Percentiles rank a stretch among this genome's conserved stretches.
Evolutionary conservation across 2,113 vertebrate genomes (phyloP).

Genomic region (Dromaius novaehollandiae): DNA sequence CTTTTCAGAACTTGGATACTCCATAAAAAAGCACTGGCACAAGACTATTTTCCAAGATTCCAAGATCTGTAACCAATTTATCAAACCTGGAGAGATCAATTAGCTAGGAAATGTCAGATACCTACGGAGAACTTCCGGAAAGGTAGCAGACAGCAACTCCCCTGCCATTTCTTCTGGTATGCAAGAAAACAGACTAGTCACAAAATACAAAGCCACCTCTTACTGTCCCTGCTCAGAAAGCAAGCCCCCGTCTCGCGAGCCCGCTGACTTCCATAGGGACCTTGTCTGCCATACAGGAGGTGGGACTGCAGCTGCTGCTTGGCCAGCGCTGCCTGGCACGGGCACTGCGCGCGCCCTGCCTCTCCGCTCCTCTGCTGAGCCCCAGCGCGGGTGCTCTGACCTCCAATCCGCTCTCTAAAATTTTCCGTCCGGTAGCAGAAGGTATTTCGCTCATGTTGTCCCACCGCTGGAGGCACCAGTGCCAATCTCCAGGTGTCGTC

Average conservation of each 20-base stretch:
- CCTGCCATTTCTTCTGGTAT: not conserved
- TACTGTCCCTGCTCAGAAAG: not conserved
- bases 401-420: constrained; percentile 31
- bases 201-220: not conserved
- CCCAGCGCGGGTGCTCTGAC: not conserved
- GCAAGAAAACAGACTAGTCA: not conserved
- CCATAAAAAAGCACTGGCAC: not conserved
- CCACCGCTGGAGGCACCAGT: constrained; percentile 12
- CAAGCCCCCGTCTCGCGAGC: not conserved
- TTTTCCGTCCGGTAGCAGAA: not conserved
- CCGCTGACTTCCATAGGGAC: not conserved
- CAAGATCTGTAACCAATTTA: not conserved
- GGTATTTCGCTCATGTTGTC: constrained; percentile 21
- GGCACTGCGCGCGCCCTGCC: not conserved
- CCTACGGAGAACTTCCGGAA: not conserved
- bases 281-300: not conserved
- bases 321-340: not conserved
- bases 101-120: not conserved
- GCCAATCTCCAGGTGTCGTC: constrained; percentile 56
- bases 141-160: not conserved
- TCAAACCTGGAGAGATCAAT: not conserved
- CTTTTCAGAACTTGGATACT: not conserved
- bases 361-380: not conserved
- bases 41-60: not conserved
- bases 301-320: not conserved